Evolutionary conservation across 2,888 invertebrate genomes (phyloP).

Genomic region (Rhogogaster chlorosoma): DNA sequence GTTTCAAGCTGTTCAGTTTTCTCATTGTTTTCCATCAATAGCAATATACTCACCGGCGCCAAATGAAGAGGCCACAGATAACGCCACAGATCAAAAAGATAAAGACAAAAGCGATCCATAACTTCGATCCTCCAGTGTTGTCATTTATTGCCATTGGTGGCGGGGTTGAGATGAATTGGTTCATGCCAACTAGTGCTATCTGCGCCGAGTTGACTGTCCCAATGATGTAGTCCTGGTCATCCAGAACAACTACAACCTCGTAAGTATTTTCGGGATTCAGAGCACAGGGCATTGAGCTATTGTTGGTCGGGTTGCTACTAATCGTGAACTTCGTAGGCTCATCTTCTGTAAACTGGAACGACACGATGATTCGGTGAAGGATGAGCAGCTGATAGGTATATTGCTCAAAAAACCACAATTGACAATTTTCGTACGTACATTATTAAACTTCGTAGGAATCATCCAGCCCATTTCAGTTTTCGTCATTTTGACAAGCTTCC

Average conservation of each 20-base stretch:
- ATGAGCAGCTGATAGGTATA: background rate
- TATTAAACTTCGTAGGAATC: background rate
- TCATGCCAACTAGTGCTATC: background rate
- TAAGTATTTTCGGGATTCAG: background rate
- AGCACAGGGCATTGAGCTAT: background rate
- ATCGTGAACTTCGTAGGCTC: background rate
- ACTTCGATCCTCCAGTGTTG: background rate
- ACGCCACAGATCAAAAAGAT: background rate
- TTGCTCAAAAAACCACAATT: background rate
- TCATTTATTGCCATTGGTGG: background rate
- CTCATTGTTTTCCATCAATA: background rate
- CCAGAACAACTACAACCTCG: background rate
- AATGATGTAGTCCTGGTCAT: background rate
- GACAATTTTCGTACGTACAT: background rate
- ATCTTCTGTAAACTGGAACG: background rate
- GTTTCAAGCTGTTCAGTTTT: background rate
- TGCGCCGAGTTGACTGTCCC: too few species aligned
- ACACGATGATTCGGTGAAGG: background rate
- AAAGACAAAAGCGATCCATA: background rate
- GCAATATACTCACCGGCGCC: constrained; percentile 17
- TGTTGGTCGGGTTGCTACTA: background rate
- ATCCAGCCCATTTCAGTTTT: background rate
- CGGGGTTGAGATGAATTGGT: too few species aligned
- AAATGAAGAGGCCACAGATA: background rate
- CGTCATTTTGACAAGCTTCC: background rate